Conservation (phyloP, 2,113 vertebrate species). For the Phyllostomus hastatus region DNA sequence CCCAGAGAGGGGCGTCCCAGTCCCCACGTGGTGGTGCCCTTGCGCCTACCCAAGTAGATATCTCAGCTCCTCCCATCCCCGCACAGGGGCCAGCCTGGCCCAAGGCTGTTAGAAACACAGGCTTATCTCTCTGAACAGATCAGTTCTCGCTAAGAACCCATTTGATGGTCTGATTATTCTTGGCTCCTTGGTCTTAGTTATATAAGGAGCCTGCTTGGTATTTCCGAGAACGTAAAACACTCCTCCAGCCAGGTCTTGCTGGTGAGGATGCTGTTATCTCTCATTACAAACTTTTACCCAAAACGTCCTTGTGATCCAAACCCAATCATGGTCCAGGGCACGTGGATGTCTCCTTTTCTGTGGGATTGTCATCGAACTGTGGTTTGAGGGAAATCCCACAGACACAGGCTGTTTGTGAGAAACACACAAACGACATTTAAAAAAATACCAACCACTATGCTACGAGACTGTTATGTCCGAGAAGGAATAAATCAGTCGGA, state of each 20-base stretch:
- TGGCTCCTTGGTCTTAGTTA: not conserved
- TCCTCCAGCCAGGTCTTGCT: not conserved
- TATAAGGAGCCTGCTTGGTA: not conserved
- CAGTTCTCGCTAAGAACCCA: not conserved
- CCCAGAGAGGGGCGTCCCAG: not conserved
- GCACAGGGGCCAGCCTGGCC: not conserved
- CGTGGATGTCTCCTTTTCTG: not conserved
- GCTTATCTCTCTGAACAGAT: not conserved
- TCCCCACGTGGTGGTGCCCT: too few species aligned
- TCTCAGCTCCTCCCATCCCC: too few species aligned
- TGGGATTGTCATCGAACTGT: not conserved
- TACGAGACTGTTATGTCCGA: not conserved
- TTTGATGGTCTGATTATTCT: not conserved
- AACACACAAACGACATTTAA: not conserved
- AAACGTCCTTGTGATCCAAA: not conserved
- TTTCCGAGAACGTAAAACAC: not conserved
- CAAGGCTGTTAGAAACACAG: not conserved
- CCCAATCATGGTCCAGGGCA: not conserved
- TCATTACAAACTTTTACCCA: not conserved
- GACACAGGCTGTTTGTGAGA: not conserved
- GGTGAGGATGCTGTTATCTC: not conserved
- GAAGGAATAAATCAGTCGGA: not conserved
- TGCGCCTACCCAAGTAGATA: not conserved
- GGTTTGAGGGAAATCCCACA: not conserved
- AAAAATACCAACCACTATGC: not conserved